Percentiles rank a stretch among this genome's conserved stretches.
Evolutionary conservation across 2,888 invertebrate genomes (phyloP).

Genomic region (Brachypalpus laphriformis): DNA sequence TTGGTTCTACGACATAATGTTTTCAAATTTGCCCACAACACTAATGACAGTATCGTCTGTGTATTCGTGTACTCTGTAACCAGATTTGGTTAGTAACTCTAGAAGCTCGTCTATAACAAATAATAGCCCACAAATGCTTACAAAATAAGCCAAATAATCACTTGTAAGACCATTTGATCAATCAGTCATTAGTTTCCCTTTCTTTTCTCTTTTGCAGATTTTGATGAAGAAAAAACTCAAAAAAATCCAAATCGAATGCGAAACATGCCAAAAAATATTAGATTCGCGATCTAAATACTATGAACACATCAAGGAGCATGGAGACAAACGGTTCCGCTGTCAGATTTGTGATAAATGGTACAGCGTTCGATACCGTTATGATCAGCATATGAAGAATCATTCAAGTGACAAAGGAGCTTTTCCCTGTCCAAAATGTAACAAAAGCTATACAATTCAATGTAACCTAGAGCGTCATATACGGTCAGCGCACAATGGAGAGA

Average conservation of each 20-base stretch:
- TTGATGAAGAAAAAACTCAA: not conserved
- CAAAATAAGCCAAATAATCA: no score
- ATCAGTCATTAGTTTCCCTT: not conserved
- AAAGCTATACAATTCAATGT: conserved; percentile 58
- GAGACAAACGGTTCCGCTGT: conserved; percentile 72
- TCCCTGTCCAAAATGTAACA: conserved; percentile 69
- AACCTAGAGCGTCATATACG: conserved; percentile 75
- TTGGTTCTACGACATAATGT: no score
- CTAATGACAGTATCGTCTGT: no score
- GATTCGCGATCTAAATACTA: conserved; percentile 51
- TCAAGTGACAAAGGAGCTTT: conserved; percentile 20
- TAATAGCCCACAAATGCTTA: no score
- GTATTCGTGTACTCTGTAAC: no score
- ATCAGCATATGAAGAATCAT: conserved; percentile 74
- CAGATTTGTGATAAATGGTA: conserved; percentile 75
- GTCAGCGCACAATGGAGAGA: conserved; percentile 58
- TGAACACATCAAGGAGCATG: conserved; percentile 74
- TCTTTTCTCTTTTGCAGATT: conserved; percentile 17
- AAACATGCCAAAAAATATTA: conserved; percentile 38
- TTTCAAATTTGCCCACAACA: no score
- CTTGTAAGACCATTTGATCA: no score
- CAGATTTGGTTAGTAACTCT: no score
- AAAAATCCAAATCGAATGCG: conserved; percentile 23
- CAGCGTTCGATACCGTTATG: conserved; percentile 64
- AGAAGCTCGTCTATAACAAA: no score